phyloP scores from a whole-genome alignment of 2,888 invertebrate species.

The Helleia helle region DNA sequence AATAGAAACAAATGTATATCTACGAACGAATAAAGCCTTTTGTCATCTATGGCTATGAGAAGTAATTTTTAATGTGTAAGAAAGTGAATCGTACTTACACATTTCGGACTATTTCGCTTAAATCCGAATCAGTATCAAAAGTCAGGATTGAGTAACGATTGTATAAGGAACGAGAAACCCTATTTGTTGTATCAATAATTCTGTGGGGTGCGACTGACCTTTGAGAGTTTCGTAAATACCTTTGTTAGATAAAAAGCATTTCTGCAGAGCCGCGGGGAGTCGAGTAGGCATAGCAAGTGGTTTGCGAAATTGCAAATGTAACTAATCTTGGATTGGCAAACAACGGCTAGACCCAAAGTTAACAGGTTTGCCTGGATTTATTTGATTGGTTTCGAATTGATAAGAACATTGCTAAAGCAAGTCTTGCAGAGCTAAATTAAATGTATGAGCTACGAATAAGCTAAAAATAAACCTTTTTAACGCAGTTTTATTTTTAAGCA shows the following conservation, averaged over 20 bases:
- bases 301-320: constrained; percentile 11
- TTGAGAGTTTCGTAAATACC: constrained; percentile 45
- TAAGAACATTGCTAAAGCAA: too few species aligned
- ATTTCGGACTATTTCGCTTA: not conserved
- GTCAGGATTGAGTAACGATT: constrained; percentile 5
- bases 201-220: constrained; percentile 41
- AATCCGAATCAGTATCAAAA: not conserved
- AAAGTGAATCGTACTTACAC: too few species aligned
- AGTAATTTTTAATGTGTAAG: too few species aligned
- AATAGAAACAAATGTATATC: too few species aligned
- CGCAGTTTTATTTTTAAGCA: too few species aligned
- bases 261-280: not conserved
- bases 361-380: constrained; percentile 5
- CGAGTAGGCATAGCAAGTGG: not conserved
- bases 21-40: too few species aligned
- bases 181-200: constrained; percentile 14
- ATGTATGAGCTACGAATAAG: too few species aligned
- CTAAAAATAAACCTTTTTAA: too few species aligned
- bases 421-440: too few species aligned
- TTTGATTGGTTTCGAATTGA: constrained; percentile 3
- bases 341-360: not conserved
- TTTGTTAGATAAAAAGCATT: constrained; percentile 35
- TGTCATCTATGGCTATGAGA: too few species aligned
- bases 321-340: constrained; percentile 4
- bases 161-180: not conserved